These are phyloP conservation scores for Perognathus longimembris DNA, from an alignment of 2,113 vertebrate genomes.

Conservation along the genomic window DNA sequence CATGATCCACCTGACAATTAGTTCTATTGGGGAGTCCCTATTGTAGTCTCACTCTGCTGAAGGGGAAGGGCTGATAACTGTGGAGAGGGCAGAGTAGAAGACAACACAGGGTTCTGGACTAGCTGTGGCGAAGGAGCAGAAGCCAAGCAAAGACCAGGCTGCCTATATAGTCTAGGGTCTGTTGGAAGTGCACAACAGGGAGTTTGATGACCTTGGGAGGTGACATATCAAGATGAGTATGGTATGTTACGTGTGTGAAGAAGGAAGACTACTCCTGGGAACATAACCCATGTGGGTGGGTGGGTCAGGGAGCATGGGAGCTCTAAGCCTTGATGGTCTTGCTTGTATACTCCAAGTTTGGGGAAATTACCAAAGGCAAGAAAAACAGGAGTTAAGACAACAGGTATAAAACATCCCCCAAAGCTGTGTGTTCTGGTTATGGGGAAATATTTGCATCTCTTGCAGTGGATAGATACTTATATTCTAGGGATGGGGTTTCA, in stretches of 20 bases:
- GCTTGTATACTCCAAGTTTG: neutral
- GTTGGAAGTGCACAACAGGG: neutral
- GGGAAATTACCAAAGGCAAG: neutral
- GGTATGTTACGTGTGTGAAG: neutral
- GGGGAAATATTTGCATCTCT: neutral
- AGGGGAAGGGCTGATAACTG: neutral
- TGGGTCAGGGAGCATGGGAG: neutral
- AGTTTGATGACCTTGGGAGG: neutral
- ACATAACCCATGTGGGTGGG: neutral
- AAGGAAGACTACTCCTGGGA: neutral
- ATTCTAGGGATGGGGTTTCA: neutral
- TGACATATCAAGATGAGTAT: neutral
- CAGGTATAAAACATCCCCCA: neutral
- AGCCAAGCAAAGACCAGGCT: neutral
- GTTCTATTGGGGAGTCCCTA: neutral
- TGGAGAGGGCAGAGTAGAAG: neutral
- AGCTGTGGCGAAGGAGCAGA: neutral
- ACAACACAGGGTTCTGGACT: neutral
- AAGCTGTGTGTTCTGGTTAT: neutral
- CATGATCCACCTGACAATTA: neutral
- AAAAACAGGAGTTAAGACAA: neutral
- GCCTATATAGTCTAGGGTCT: neutral
- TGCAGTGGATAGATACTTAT: neutral
- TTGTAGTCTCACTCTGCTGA: neutral
- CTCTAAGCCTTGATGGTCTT: neutral